phyloP scores from a whole-genome alignment of 2,113 vertebrate genomes.

The Zingel zingel region DNA sequence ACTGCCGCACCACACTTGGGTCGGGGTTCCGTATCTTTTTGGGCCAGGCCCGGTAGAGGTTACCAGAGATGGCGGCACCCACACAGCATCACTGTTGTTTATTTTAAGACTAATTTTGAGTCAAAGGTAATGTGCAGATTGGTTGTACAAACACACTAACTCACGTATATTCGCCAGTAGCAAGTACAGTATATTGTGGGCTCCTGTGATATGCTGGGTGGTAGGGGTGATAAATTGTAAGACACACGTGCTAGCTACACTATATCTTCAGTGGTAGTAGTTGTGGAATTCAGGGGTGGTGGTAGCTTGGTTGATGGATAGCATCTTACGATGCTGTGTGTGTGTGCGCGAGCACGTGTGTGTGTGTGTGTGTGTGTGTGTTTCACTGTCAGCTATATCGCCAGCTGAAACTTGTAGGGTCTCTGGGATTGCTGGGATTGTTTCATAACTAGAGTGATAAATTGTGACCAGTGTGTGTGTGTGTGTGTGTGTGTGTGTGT shows the following conservation, averaged over 20 bases:
- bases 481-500: slow-evolving; percentile 5
- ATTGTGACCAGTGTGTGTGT: slow-evolving; percentile 35
- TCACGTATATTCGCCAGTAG: background rate
- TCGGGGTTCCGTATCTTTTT: too few species aligned
- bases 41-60: too few species aligned
- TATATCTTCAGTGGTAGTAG: slow-evolving; percentile 52
- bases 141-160: background rate
- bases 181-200: slow-evolving; percentile 1
- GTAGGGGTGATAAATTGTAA: slow-evolving; percentile 31
- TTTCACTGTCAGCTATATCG: slow-evolving; percentile 40
- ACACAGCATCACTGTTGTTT: background rate
- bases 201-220: slow-evolving; percentile 18
- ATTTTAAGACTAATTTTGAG: slow-evolving; percentile 9
- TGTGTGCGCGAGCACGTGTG: slow-evolving; percentile 19
- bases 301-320: slow-evolving; percentile 55
- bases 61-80: too few species aligned
- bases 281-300: slow-evolving; percentile 36
- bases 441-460: slow-evolving; percentile 53
- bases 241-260: background rate
- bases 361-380: slow-evolving; percentile 18
- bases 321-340: slow-evolving; percentile 22
- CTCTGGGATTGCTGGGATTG: slow-evolving; percentile 56
- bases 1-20: too few species aligned
- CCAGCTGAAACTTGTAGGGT: slow-evolving; percentile 41
- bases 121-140: background rate